A percentile compares a stretch with the other conserved stretches of the same genome.
phyloP scores from a whole-genome alignment of 2,888 invertebrate species.

The Silvanus unidentatus region DNA sequence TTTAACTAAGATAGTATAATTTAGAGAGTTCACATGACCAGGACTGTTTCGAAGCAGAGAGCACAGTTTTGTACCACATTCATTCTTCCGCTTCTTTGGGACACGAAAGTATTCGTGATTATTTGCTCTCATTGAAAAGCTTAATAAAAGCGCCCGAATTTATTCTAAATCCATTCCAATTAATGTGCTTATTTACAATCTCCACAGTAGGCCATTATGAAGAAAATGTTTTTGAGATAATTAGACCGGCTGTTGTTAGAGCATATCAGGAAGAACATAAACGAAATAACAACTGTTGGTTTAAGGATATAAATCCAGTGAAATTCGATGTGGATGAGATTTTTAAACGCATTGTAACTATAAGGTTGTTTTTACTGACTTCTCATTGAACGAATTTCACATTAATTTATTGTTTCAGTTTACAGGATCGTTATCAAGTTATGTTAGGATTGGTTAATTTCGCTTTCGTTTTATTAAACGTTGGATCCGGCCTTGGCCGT shows the following conservation, averaged over 20 bases:
- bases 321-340: conserved; percentile 42
- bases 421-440: conserved; percentile 48
- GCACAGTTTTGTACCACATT: conserved; percentile 57
- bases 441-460: conserved; percentile 45
- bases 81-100: conserved; percentile 45
- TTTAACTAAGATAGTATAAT: too few species aligned
- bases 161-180: conserved; percentile 57
- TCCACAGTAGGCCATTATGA: conserved; percentile 47
- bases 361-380: conserved; percentile 40
- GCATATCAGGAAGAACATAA: conserved; percentile 37
- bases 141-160: conserved; percentile 53
- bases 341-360: conserved; percentile 47
- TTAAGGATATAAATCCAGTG: conserved; percentile 46
- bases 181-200: conserved; percentile 54
- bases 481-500: conserved; percentile 34
- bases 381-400: background rate
- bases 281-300: conserved; percentile 49
- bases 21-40: conserved; percentile 46
- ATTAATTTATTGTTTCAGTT: conserved; percentile 38
- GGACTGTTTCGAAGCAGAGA: conserved; percentile 55
- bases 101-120: conserved; percentile 47
- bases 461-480: conserved; percentile 42
- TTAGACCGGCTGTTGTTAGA: conserved; percentile 35
- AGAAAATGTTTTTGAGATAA: conserved; percentile 45
- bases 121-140: conserved; percentile 47